Base-by-base conservation (phyloP, 2,113 vertebrate genomes). In the Callocephalon fimbriatum region DNA sequence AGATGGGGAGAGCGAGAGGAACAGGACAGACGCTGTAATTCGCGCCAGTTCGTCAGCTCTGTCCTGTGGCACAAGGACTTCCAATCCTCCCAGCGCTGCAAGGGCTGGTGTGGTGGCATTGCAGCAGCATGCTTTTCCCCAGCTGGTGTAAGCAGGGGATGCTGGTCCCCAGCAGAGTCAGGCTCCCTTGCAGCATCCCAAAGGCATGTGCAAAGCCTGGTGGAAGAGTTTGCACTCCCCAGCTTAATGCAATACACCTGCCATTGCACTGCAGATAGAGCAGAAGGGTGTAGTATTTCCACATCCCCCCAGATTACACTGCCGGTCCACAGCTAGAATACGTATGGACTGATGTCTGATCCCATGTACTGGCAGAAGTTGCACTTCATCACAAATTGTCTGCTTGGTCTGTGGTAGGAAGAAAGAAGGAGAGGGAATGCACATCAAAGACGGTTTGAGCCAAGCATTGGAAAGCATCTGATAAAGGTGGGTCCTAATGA, bases 81-180 rank as follows among this genome's bases (percentile, higher is more conserved):
- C 89, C 65, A 18, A 13, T 31, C 12, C 19, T 44, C 26, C 40
- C n/a, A 0, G 38, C 3, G 0, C 7, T 16, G 17, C 27, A 2
- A 8, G 29, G 38, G 38, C n/a, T 29, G 38, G 29, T 4, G 1
- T 7, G 32, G 26, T 3, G 4, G 74, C 58, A 31, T 8, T 1
- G 3, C 63, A 13, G 40, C 63, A 66, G 26, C 21, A 9, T 1
- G 7, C 50, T 20, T 48, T 45, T 66, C 17, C 45, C 50, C 1
- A 0, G 42, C 6, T 1, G 56, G 5, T 50, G 54, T 4, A 2
- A 37, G 56, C 45, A 37, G n/a, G 12, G 14, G 31, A 15, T 70
- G 59, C 19, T 27, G 5, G 35, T 32, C 17, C 20, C 62, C 32
- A 8, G 63, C 67, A 32, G 40, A 25, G 25, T 16, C 85, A 6